These are phyloP conservation scores for Hypocryptadius cinnamomeus DNA, from an alignment of 2,113 vertebrate genomes.

Conservation along the genomic window DNA sequence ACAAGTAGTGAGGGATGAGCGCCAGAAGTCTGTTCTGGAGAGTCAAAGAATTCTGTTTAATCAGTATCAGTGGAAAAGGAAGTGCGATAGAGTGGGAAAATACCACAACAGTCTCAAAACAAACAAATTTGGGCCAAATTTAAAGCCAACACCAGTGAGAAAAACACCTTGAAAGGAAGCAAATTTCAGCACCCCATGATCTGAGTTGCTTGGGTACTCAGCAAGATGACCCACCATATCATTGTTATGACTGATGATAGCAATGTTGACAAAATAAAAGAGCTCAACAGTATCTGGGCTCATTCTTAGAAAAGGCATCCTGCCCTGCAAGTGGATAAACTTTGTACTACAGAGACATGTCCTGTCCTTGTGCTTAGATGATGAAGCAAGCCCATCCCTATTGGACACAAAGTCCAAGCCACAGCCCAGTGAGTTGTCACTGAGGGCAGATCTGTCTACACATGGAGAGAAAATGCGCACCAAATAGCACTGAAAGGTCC, in stretches of 20 bases:
- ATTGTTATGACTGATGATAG: neutral
- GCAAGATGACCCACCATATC: neutral
- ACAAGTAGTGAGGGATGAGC: neutral
- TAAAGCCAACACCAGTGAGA: neutral
- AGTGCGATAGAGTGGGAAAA: neutral
- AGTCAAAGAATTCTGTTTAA: neutral
- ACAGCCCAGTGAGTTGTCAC: neutral
- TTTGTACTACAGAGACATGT: neutral
- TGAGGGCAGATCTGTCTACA: neutral
- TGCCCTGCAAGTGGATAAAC: neutral
- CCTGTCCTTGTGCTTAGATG: neutral
- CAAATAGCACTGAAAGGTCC: neutral
- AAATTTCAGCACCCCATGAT: neutral
- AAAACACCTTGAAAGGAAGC: neutral
- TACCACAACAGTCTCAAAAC: neutral
- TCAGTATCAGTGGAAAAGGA: neutral
- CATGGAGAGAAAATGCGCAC: neutral
- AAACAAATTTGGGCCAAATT: neutral
- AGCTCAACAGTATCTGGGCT: neutral
- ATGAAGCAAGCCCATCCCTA: neutral
- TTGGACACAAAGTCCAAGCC: neutral
- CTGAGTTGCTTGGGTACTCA: neutral
- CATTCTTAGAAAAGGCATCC: neutral
- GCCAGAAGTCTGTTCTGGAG: neutral
- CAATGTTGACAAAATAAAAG: neutral